These are phyloP conservation scores for Chionis minor DNA, from an alignment of 2,113 vertebrate species.

Conservation along the genomic window DNA sequence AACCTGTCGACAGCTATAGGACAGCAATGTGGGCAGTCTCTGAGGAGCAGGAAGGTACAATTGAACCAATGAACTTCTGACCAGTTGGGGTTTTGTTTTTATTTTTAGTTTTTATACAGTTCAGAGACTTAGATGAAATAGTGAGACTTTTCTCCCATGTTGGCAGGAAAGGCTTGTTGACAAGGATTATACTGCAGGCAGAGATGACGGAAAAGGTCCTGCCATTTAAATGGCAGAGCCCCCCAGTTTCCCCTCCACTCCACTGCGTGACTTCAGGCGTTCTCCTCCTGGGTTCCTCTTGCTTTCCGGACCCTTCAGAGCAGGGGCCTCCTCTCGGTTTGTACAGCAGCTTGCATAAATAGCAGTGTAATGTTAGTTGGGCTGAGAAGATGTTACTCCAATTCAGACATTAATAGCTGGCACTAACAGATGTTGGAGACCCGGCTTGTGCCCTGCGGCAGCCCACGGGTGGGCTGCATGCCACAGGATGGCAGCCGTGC, in stretches of 20 bases:
- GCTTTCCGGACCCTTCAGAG: neutral
- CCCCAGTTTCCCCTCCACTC: too few relatives aligned
- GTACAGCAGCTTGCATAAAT: neutral
- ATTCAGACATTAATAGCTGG: neutral
- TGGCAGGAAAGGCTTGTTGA: neutral
- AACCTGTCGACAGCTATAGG: neutral
- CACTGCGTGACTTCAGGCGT: neutral
- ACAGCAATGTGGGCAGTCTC: neutral
- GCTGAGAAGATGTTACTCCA: neutral
- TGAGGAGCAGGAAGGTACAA: neutral
- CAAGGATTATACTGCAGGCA: neutral
- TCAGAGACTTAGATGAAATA: neutral
- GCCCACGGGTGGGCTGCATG: accelerated
- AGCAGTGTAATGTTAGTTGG: neutral
- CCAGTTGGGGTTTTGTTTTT: neutral
- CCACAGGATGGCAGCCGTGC: slow-evolving; percentile 7
- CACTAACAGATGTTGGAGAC: neutral
- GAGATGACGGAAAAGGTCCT: neutral
- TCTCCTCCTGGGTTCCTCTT: neutral
- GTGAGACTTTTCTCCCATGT: neutral
- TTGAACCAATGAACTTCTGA: neutral
- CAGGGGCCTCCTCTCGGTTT: neutral
- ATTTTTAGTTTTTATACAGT: neutral
- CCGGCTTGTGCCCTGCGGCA: accelerated
- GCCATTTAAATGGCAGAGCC: neutral